A percentile compares a stretch with the other conserved stretches of the same genome.
Evolutionary conservation across 2,888 invertebrate genomes (phyloP).

Genomic region (Barypeithes pellucidus): DNA sequence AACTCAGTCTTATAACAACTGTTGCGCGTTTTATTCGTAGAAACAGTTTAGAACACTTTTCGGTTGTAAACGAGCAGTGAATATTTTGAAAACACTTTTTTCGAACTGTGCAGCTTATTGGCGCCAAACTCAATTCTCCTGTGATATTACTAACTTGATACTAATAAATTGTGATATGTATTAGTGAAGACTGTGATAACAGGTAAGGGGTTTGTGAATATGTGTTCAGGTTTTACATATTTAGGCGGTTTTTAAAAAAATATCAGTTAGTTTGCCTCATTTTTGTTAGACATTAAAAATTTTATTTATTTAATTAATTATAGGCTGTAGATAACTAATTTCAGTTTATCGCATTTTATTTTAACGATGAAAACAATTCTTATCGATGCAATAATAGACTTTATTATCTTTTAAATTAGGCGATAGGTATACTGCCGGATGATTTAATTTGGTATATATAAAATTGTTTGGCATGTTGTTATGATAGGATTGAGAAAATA

Average conservation of each 20-base stretch:
- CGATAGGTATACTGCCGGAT: too few relatives aligned
- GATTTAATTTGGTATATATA: constrained; percentile 1
- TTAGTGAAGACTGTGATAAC: constrained; percentile 33
- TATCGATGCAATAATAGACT: too few relatives aligned
- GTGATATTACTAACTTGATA: constrained; percentile 23
- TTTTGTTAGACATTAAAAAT: background rate
- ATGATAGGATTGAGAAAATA: constrained; percentile 21
- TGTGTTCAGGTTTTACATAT: too few relatives aligned
- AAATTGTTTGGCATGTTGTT: background rate
- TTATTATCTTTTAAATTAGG: too few relatives aligned
- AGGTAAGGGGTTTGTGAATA: constrained; percentile 13
- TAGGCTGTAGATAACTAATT: too few relatives aligned
- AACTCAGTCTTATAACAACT: constrained; percentile 44
- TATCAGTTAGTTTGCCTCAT: too few relatives aligned
- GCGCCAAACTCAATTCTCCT: constrained; percentile 26
- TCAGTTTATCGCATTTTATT: too few relatives aligned
- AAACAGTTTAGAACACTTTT: constrained; percentile 13
- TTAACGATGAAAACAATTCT: too few relatives aligned
- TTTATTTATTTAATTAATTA: too few relatives aligned
- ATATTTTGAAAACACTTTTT: background rate
- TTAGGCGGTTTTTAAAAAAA: too few relatives aligned
- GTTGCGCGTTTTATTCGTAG: constrained; percentile 35
- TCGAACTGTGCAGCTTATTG: constrained; percentile 8
- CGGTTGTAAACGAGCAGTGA: background rate
- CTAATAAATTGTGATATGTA: constrained; percentile 34